These are phyloP conservation scores for Spondyliosoma cantharus DNA, from an alignment of 2,797 vertebrate genomes.

Conservation along the genomic window DNA sequence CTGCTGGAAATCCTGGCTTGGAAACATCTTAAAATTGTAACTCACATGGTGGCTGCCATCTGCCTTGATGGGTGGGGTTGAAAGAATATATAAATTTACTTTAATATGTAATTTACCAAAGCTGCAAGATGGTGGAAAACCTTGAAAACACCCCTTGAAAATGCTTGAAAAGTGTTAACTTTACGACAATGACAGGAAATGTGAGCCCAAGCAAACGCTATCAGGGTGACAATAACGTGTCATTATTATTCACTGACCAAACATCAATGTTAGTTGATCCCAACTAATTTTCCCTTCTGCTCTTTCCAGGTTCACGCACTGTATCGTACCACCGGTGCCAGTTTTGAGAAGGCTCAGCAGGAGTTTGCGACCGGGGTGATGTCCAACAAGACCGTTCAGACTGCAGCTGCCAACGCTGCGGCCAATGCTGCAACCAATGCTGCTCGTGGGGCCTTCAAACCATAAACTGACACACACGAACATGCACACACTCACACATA, in stretches of 20 bases:
- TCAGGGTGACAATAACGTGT: neutral
- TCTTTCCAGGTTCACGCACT: constrained; percentile 91
- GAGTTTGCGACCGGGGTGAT: constrained; percentile 98
- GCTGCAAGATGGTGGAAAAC: too few species aligned
- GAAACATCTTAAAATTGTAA: too few species aligned
- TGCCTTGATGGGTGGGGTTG: too few species aligned
- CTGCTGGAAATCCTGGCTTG: too few species aligned
- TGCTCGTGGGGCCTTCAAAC: constrained; percentile 90
- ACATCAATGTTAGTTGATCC: neutral
- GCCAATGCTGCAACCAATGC: constrained; percentile 88
- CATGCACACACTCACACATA: constrained; percentile 8
- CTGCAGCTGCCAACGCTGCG: constrained; percentile 93
- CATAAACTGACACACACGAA: constrained; percentile 44
- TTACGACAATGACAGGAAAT: neutral
- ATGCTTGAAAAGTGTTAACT: too few species aligned
- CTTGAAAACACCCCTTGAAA: too few species aligned
- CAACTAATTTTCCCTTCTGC: neutral
- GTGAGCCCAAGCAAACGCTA: neutral
- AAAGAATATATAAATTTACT: too few species aligned
- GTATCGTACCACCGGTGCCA: constrained; percentile 97
- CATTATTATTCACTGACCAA: neutral
- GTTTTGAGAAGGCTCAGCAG: constrained; percentile 98
- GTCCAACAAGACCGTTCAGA: constrained; percentile 99
- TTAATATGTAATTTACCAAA: too few species aligned
- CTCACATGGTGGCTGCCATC: too few species aligned